Evolutionary conservation across 2,888 invertebrate genomes (phyloP).

Genomic region (Phyto melanocephala): DNA sequence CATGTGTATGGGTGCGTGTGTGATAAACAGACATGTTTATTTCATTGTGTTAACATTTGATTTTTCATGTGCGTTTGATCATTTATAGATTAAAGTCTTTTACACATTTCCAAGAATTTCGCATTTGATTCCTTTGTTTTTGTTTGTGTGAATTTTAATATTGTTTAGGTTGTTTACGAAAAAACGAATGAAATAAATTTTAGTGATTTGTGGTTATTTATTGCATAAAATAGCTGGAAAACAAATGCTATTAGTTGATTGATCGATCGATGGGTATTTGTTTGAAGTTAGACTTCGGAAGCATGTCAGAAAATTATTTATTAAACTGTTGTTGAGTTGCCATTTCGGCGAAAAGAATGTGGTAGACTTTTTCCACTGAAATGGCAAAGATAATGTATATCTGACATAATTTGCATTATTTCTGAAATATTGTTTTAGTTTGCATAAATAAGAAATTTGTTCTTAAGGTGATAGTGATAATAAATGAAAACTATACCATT

Average conservation of each 20-base stretch:
- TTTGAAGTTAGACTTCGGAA: conserved; percentile 23
- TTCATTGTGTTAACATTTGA: conserved; percentile 37
- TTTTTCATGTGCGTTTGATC: conserved; percentile 46
- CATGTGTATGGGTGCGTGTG: conserved; percentile 29
- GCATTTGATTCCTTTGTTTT: conserved; percentile 15
- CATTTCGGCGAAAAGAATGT: not conserved
- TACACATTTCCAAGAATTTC: conserved; percentile 56
- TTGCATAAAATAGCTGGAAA: not conserved
- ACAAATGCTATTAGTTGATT: conserved; percentile 19
- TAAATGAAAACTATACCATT: no score
- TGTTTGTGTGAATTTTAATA: not conserved
- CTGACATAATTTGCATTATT: not conserved
- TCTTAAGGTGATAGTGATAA: no score
- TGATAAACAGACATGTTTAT: conserved; percentile 57
- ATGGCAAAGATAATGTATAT: not conserved
- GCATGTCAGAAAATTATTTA: conserved; percentile 28
- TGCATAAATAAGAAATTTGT: no score
- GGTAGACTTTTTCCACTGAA: not conserved
- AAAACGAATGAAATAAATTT: not conserved
- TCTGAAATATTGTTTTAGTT: not conserved
- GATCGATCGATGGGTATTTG: conserved; percentile 27
- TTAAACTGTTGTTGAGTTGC: not conserved
- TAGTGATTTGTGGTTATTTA: conserved; percentile 20
- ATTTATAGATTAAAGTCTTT: conserved; percentile 53
- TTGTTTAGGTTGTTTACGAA: not conserved